Percentiles rank a stretch among this genome's conserved stretches.
Evolutionary conservation across 2,797 vertebrate genomes (phyloP).

Genomic region (Myiotriccus ornatus): DNA sequence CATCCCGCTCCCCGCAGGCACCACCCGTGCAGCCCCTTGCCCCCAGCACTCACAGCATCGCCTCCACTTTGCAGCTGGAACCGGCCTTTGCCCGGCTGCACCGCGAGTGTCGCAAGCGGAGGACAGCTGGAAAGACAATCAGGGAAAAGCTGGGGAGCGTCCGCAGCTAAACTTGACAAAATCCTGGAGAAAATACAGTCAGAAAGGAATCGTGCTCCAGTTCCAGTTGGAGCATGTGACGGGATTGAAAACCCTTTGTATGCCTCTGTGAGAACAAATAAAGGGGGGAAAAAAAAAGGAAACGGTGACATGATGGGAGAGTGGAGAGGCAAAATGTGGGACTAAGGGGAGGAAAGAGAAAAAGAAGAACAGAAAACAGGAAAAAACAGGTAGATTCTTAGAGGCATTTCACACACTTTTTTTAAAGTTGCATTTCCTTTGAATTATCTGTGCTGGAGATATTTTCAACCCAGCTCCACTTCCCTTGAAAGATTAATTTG

Average conservation of each 20-base stretch:
- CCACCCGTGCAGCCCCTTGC: background rate
- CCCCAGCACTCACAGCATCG: background rate
- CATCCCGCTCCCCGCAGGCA: rapidly evolving
- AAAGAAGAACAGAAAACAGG: background rate
- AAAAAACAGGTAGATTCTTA: conserved; percentile 43
- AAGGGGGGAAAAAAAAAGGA: background rate
- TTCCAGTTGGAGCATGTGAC: conserved; percentile 33
- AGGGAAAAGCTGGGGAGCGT: background rate
- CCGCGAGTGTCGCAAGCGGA: rapidly evolving
- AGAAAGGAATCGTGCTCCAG: background rate
- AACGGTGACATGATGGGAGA: background rate
- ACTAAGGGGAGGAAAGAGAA: background rate
- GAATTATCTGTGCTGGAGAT: conserved; percentile 26
- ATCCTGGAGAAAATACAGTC: background rate
- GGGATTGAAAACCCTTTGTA: background rate
- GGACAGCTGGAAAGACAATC: conserved; percentile 12
- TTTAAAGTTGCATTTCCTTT: conserved; percentile 35
- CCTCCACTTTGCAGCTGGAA: background rate
- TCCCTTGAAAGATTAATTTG: conserved; percentile 49
- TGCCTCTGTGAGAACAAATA: background rate
- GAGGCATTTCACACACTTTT: background rate
- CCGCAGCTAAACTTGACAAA: background rate
- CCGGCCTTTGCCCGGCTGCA: background rate
- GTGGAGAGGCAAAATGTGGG: background rate
- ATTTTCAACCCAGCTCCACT: conserved; percentile 7